Percentiles rank a stretch among this genome's conserved stretches.
phyloP scores from a whole-genome alignment of 2,797 vertebrate species.

The Ctenopoma kingsleyae region DNA sequence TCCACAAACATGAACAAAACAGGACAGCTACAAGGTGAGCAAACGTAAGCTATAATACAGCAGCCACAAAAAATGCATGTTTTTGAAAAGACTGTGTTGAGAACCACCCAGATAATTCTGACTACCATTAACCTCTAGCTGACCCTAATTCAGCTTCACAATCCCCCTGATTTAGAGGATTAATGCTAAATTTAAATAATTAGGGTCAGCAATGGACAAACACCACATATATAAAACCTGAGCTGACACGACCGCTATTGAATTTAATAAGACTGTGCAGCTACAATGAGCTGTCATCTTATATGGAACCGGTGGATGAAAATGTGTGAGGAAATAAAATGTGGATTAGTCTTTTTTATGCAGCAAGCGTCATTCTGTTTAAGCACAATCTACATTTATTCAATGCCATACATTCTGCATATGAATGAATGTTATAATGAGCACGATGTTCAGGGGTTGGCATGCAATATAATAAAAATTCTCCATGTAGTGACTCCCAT shows the following conservation, averaged over 20 bases:
- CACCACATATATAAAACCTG: slow-evolving; percentile 62
- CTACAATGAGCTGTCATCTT: slow-evolving; percentile 56
- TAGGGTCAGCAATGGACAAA: slow-evolving; percentile 79
- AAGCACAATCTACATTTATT: slow-evolving; percentile 17
- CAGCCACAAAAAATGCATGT: slow-evolving; percentile 49
- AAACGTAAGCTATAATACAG: slow-evolving; percentile 59
- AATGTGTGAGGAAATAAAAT: slow-evolving; percentile 43
- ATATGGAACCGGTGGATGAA: slow-evolving; percentile 47
- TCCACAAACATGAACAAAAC: slow-evolving; percentile 16
- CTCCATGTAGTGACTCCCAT: background rate
- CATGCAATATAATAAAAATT: slow-evolving; percentile 9
- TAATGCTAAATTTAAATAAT: slow-evolving; percentile 84
- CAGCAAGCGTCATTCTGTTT: slow-evolving; percentile 31
- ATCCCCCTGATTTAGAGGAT: slow-evolving; percentile 80
- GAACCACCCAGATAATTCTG: slow-evolving; percentile 73
- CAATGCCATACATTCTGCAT: slow-evolving; percentile 22
- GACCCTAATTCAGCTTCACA: slow-evolving; percentile 77
- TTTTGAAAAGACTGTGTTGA: slow-evolving; percentile 47
- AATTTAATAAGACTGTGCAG: slow-evolving; percentile 61
- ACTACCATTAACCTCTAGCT: slow-evolving; percentile 82
- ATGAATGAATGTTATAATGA: slow-evolving; percentile 30
- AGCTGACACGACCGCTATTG: slow-evolving; percentile 59
- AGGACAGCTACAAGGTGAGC: slow-evolving; percentile 9
- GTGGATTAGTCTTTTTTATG: slow-evolving; percentile 44
- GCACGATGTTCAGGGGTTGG: background rate